Conservation (phyloP, 2,888 invertebrate genomes). For the Adelphocoris suturalis region DNA sequence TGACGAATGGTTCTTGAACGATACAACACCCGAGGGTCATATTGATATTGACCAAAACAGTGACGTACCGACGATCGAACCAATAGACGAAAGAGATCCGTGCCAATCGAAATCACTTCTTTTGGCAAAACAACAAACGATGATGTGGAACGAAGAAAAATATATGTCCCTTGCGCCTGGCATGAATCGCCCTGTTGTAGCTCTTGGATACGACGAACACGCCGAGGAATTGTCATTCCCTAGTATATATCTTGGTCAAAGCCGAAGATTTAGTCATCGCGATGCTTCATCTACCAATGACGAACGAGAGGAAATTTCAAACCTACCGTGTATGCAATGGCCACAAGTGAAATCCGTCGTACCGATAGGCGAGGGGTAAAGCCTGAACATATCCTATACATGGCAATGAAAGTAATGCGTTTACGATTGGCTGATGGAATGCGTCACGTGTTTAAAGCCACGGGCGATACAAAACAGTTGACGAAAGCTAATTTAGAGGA, state of each 20-base stretch:
- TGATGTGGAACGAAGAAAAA: neutral
- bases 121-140: neutral
- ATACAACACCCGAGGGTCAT: neutral
- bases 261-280: neutral
- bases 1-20: neutral
- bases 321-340: neutral
- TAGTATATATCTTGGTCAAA: neutral
- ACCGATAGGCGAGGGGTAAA: too few species aligned
- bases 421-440: too few species aligned
- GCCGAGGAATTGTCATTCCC: conserved; percentile 22
- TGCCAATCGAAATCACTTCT: neutral
- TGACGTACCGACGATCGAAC: neutral
- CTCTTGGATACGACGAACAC: too few species aligned
- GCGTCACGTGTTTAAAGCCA: too few species aligned
- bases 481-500: conserved; percentile 75
- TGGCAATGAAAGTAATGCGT: too few species aligned
- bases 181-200: too few species aligned
- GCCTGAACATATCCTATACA: too few species aligned
- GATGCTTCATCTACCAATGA: neutral
- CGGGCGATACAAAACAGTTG: conserved; percentile 76
- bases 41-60: neutral
- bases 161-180: neutral
- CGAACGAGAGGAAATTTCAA: too few species aligned
- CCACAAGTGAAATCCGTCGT: too few species aligned
- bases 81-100: neutral